phyloP scores from a whole-genome alignment of 30 jellyfish, hydroid and myxozoan genomes.

The Turritopsis rubra region DNA sequence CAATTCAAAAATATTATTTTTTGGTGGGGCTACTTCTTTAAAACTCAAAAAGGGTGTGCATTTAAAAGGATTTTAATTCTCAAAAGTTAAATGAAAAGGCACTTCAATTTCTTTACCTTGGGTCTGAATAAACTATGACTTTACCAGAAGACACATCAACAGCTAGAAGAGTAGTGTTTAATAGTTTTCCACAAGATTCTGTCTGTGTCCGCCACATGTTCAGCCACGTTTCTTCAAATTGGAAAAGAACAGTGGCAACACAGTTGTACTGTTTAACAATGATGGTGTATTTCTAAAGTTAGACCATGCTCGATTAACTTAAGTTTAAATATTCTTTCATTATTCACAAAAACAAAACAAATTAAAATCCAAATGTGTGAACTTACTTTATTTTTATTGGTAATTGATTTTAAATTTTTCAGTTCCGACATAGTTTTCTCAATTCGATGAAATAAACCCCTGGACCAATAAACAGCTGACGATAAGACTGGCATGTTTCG shows the following conservation, averaged over 20 bases:
- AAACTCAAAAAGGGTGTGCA: no score
- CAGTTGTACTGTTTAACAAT: constrained; percentile 57
- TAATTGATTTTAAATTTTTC: constrained; percentile 45
- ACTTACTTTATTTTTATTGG: constrained; percentile 16
- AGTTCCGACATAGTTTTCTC: constrained; percentile 62
- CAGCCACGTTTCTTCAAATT: constrained; percentile 63
- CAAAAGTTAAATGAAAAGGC: background rate
- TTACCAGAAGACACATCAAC: background rate
- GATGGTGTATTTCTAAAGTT: constrained; percentile 43
- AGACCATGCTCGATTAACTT: background rate
- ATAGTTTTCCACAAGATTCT: constrained; percentile 23
- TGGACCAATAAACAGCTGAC: constrained; percentile 66
- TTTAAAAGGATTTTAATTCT: no score
- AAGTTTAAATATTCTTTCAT: background rate
- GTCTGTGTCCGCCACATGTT: constrained; percentile 51
- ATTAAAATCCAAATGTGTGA: background rate
- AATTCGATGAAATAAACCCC: constrained; percentile 46
- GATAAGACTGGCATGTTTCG: constrained; percentile 68
- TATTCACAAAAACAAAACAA: background rate
- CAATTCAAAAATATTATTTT: no score
- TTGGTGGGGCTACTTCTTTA: no score
- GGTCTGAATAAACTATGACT: constrained; percentile 16
- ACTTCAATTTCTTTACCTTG: constrained; percentile 3
- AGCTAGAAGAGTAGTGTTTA: constrained; percentile 10
- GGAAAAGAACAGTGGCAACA: constrained; percentile 55